Percentiles rank a stretch among this genome's conserved stretches.
Evolutionary conservation across 2,888 invertebrate genomes (phyloP).

Genomic region (Troides helena): DNA sequence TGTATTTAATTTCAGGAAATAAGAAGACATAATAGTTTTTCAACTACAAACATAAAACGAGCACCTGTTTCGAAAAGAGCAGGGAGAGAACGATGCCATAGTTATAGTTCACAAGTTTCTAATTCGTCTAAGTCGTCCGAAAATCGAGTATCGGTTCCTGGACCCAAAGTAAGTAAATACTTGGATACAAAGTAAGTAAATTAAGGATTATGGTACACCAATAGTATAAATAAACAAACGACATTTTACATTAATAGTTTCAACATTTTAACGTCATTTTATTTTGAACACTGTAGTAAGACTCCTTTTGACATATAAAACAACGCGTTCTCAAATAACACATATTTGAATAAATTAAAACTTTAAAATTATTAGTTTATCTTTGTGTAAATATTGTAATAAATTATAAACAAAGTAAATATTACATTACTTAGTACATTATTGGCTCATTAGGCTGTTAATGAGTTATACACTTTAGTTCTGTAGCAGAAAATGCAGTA

Average conservation of each 20-base stretch:
- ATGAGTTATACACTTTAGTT: slow-evolving; percentile 14
- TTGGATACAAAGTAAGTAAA: slow-evolving; percentile 52
- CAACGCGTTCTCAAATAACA: slow-evolving; percentile 58
- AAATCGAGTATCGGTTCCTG: slow-evolving; percentile 33
- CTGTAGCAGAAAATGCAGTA: slow-evolving; percentile 55
- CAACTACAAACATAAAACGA: slow-evolving; percentile 54
- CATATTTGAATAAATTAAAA: slow-evolving; percentile 6
- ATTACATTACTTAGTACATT: slow-evolving; percentile 1
- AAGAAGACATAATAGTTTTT: slow-evolving; percentile 65
- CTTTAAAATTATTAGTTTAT: slow-evolving; percentile 10
- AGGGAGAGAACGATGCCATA: slow-evolving; percentile 68
- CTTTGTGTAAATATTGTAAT: slow-evolving; percentile 22
- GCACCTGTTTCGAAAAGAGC: slow-evolving; percentile 52
- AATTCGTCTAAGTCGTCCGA: slow-evolving; percentile 39
- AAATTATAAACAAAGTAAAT: slow-evolving; percentile 30
- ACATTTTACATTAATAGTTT: neutral
- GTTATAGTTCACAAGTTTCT: slow-evolving; percentile 55
- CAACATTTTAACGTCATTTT: neutral
- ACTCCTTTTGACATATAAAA: slow-evolving; percentile 39
- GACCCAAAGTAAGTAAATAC: slow-evolving; percentile 51
- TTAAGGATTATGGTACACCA: neutral
- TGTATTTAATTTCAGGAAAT: slow-evolving; percentile 46
- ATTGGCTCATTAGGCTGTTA: slow-evolving; percentile 4
- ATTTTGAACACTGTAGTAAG: neutral
- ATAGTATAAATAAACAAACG: neutral